Evolutionary conservation across 2,888 invertebrate genomes (phyloP).

Genomic region (Pseudococcus jackbeardsleyi): DNA sequence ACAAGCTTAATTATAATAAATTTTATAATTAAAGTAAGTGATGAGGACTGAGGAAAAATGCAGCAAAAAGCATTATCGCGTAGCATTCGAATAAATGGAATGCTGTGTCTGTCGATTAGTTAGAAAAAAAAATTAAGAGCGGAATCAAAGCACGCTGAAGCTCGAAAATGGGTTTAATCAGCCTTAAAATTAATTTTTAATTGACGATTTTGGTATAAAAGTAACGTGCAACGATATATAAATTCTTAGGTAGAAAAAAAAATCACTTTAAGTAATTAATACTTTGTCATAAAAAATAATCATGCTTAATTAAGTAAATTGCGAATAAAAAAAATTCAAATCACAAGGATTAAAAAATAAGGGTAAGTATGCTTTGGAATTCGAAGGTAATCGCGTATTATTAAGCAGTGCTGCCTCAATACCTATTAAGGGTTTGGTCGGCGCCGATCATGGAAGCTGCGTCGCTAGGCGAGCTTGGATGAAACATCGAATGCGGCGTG

Average conservation of each 20-base stretch:
- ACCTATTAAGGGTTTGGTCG: slow-evolving; percentile 63
- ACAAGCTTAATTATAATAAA: neutral
- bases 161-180: neutral
- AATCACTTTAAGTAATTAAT: neutral
- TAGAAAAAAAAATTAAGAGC: neutral
- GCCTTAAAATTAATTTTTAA: too few relatives aligned
- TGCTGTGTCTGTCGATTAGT: neutral
- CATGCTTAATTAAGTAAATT: neutral
- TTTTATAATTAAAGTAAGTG: too few relatives aligned
- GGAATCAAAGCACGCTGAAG: neutral
- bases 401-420: neutral
- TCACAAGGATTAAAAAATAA: neutral
- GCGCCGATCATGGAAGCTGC: slow-evolving; percentile 81
- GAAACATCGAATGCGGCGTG: slow-evolving; percentile 75
- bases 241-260: too few relatives aligned
- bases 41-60: neutral
- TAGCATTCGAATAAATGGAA: neutral
- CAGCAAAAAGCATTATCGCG: neutral
- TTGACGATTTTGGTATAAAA: too few relatives aligned
- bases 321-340: neutral
- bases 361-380: neutral
- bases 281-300: neutral
- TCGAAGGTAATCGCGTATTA: neutral
- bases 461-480: slow-evolving; percentile 80
- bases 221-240: too few relatives aligned